A percentile compares a stretch with the other conserved stretches of the same genome.
These are phyloP conservation scores for Leuciscus idus DNA, from an alignment of 2,113 vertebrate species.

Conservation along the genomic window DNA sequence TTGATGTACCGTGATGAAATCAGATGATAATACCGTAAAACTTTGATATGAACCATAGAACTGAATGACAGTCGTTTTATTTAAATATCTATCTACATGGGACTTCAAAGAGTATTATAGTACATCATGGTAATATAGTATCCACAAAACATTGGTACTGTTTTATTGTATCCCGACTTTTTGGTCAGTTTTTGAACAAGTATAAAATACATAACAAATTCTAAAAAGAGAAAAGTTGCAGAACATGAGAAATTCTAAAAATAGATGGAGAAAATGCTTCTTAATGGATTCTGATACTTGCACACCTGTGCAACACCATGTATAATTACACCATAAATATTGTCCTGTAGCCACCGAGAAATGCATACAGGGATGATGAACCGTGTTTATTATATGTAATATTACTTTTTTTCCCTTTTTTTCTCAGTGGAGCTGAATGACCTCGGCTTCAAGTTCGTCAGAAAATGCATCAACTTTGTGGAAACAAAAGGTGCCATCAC, in stretches of 20 bases:
- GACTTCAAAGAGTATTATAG: not conserved
- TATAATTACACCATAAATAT: constrained; percentile 26
- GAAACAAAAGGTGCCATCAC: constrained; percentile 85
- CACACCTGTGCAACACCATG: not conserved
- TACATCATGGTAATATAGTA: not conserved
- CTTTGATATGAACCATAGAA: not conserved
- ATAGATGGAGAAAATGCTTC: constrained; percentile 8
- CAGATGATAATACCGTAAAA: not conserved
- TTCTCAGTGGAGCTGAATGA: constrained; percentile 93
- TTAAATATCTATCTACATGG: not conserved
- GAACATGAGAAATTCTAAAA: not conserved
- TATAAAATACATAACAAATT: not conserved
- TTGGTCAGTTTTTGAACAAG: not conserved
- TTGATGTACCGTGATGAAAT: not conserved
- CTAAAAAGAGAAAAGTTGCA: not conserved
- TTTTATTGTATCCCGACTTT: not conserved
- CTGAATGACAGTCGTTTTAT: not conserved
- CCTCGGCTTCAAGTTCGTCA: constrained; percentile 93
- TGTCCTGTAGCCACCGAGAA: constrained; percentile 12
- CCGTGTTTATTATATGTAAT: not conserved
- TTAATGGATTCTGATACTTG: constrained; percentile 4
- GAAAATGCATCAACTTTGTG: constrained; percentile 92
- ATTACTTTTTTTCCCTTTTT: constrained; percentile 4
- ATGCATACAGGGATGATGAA: not conserved
- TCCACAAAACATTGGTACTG: not conserved